Conservation (phyloP, 2,113 vertebrate genomes). For the Mustela nigripes region DNA sequence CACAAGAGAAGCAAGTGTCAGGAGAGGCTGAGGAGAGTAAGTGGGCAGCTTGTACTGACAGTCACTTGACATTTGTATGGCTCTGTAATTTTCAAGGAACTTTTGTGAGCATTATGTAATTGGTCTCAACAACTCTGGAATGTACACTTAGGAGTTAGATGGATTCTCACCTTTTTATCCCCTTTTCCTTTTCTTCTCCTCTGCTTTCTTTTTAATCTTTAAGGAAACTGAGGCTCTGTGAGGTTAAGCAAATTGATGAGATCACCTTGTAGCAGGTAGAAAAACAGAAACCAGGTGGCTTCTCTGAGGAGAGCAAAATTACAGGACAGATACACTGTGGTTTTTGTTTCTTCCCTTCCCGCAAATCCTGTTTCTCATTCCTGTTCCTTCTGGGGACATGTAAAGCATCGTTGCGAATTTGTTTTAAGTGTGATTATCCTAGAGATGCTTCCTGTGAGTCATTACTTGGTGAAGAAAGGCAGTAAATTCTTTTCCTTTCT, state of each 20-base stretch:
- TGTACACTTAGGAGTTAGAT: not conserved
- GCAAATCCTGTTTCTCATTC: not conserved
- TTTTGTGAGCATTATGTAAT: not conserved
- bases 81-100: not conserved
- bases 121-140: not conserved
- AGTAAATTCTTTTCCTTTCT: conserved; percentile 59
- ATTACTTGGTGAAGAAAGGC: conserved; percentile 56
- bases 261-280: not conserved
- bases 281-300: not conserved
- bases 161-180: not conserved
- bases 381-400: not conserved
- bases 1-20: not conserved
- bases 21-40: not conserved
- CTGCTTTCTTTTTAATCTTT: not conserved
- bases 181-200: not conserved
- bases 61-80: not conserved
- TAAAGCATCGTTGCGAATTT: not conserved
- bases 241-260: not conserved
- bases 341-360: not conserved
- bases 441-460: conserved; percentile 22
- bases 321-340: not conserved
- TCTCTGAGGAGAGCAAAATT: not conserved
- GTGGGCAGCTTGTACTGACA: not conserved
- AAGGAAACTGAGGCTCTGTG: not conserved
- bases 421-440: not conserved